Evolutionary conservation across 2,888 invertebrate species (phyloP).

Genomic region (Catonia carolina): DNA sequence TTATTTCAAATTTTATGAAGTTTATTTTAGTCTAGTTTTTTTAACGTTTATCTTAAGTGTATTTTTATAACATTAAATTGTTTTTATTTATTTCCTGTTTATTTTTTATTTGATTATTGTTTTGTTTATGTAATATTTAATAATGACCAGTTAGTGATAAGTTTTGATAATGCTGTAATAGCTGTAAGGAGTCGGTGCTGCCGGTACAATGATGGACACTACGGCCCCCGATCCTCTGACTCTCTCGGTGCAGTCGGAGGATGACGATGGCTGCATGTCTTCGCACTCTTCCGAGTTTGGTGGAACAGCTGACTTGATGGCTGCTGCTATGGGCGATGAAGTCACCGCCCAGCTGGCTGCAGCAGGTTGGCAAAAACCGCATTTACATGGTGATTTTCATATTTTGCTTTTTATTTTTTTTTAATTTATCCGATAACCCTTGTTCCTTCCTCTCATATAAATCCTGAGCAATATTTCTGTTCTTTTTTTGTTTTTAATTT

Average conservation of each 20-base stretch:
- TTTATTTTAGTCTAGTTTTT: too few species aligned
- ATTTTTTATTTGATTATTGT: background rate
- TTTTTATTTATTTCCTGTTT: background rate
- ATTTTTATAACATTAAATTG: too few species aligned
- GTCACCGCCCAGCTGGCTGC: conserved; percentile 94
- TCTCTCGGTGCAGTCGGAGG: conserved; percentile 42
- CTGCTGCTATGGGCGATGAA: conserved; percentile 82
- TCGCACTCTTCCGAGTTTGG: conserved; percentile 52
- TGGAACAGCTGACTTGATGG: conserved; percentile 76
- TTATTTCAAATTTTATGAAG: too few species aligned
- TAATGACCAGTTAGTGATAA: background rate
- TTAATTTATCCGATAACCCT: conserved; percentile 15
- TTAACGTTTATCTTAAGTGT: too few species aligned
- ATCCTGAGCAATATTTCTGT: too few species aligned
- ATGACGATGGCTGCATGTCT: conserved; percentile 77
- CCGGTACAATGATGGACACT: conserved; percentile 32
- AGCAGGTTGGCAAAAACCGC: conserved; percentile 65
- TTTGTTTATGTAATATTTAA: background rate
- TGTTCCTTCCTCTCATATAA: background rate
- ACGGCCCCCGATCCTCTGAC: conserved; percentile 30
- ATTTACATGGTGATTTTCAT: conserved; percentile 45
- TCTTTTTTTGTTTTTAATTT: too few species aligned
- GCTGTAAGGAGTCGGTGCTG: background rate
- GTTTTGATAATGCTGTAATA: background rate
- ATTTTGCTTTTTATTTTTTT: conserved; percentile 31